phyloP scores from a whole-genome alignment of 2,113 vertebrate species.

The Macrotis lagotis region DNA sequence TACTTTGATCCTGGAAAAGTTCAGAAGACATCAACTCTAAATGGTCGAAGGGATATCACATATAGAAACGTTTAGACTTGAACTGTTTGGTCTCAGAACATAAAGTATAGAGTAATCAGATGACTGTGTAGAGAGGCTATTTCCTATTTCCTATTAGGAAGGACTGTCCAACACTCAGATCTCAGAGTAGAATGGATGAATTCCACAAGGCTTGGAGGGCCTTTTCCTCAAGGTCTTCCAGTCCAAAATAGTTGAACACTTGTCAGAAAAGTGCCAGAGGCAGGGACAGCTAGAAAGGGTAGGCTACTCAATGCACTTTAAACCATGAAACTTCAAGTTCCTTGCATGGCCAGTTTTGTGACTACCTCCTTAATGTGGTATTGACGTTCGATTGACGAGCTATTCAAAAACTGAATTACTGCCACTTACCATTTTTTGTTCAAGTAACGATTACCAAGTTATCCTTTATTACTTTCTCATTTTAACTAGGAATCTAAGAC shows the following conservation, averaged over 20 bases:
- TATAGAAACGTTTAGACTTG: background rate
- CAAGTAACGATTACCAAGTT: background rate
- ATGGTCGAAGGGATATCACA: background rate
- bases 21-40: background rate
- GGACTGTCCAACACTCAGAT: background rate
- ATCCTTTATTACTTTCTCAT: background rate
- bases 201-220: background rate
- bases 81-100: background rate
- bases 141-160: background rate
- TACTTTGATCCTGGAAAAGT: background rate
- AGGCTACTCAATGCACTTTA: background rate
- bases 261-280: background rate
- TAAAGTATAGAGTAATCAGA: background rate
- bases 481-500: background rate
- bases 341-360: background rate
- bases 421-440: background rate
- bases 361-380: background rate
- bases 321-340: background rate
- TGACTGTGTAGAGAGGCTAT: background rate
- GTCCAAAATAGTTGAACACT: background rate
- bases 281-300: background rate
- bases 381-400: background rate
- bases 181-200: background rate
- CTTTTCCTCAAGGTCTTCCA: background rate
- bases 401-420: background rate